A percentile compares a stretch with the other conserved stretches of the same genome.
Conservation (phyloP, 2,797 vertebrate genomes). For the Saxicola maurus region DNA sequence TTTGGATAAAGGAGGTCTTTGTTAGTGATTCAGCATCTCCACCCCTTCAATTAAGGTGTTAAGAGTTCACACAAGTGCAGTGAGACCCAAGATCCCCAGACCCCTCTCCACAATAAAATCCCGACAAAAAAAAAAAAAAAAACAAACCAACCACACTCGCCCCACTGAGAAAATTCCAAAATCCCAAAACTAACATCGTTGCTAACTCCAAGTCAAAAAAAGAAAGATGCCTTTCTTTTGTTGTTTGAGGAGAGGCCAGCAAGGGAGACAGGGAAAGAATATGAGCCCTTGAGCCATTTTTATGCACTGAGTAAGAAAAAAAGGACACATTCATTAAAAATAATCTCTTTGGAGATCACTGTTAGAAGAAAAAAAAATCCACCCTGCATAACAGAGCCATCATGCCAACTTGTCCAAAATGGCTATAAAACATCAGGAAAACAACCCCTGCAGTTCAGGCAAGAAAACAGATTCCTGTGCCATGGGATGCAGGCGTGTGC, state of each 20-base stretch:
- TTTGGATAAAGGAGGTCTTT: conserved; percentile 63
- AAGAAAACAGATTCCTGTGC: neutral
- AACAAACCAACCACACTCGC: neutral
- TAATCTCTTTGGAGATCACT: conserved; percentile 18
- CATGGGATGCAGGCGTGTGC: neutral
- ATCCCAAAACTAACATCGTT: conserved; percentile 13
- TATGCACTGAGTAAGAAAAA: conserved; percentile 15
- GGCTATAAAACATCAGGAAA: neutral
- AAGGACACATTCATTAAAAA: conserved; percentile 48
- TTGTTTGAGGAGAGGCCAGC: conserved; percentile 48
- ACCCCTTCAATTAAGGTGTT: conserved; percentile 67
- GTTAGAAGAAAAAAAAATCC: neutral
- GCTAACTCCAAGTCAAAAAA: conserved; percentile 16
- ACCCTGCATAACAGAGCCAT: neutral
- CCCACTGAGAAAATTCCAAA: neutral
- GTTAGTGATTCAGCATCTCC: conserved; percentile 59
- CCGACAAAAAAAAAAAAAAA: neutral
- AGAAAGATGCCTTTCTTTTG: conserved; percentile 55
- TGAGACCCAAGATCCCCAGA: conserved; percentile 22
- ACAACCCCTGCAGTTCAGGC: neutral
- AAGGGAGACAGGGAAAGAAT: conserved; percentile 37
- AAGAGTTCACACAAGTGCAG: conserved; percentile 61
- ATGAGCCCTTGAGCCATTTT: conserved; percentile 49
- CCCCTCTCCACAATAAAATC: neutral
- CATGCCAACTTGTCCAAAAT: neutral